Percentiles rank a stretch among this genome's conserved stretches.
Conservation (phyloP, 2,888 invertebrate species). For the Leptarthrus brevirostris region DNA sequence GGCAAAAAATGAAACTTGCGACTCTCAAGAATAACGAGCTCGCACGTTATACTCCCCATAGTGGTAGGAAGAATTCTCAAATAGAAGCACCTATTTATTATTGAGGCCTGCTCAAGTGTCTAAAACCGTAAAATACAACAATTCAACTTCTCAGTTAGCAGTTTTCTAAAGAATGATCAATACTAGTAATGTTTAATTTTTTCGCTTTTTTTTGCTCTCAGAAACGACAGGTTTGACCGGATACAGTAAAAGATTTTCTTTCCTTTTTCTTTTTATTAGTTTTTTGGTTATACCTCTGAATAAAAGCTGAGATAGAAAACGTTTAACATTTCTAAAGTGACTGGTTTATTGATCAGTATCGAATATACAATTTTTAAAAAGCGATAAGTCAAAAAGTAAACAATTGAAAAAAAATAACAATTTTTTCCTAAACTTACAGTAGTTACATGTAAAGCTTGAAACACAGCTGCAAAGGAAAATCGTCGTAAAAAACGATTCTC, state of each 20-base stretch:
- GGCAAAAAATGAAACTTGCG: too few relatives aligned
- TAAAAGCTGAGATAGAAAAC: slow-evolving; percentile 17
- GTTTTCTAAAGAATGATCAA: slow-evolving; percentile 47
- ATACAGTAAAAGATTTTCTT: not conserved
- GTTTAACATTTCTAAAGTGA: slow-evolving; percentile 54
- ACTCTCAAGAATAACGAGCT: too few relatives aligned
- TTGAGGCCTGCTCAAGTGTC: too few relatives aligned
- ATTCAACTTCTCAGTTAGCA: too few relatives aligned
- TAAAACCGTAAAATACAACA: too few relatives aligned
- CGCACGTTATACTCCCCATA: too few relatives aligned
- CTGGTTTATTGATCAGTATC: slow-evolving; percentile 69
- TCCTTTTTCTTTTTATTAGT: slow-evolving; percentile 1
- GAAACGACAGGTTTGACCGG: not conserved
- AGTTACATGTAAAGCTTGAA: slow-evolving; percentile 15
- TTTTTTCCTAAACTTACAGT: not conserved
- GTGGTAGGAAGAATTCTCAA: too few relatives aligned
- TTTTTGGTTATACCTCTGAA: slow-evolving; percentile 1
- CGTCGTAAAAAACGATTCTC: not conserved
- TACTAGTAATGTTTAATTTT: slow-evolving; percentile 46
- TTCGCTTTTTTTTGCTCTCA: slow-evolving; percentile 28
- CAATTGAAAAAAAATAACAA: not conserved
- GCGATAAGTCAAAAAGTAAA: slow-evolving; percentile 7
- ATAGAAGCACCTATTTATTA: too few relatives aligned
- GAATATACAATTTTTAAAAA: slow-evolving; percentile 61
- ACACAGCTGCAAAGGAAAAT: not conserved